Conservation (phyloP, 2,888 invertebrate genomes). For the Miltochrista miniata region DNA sequence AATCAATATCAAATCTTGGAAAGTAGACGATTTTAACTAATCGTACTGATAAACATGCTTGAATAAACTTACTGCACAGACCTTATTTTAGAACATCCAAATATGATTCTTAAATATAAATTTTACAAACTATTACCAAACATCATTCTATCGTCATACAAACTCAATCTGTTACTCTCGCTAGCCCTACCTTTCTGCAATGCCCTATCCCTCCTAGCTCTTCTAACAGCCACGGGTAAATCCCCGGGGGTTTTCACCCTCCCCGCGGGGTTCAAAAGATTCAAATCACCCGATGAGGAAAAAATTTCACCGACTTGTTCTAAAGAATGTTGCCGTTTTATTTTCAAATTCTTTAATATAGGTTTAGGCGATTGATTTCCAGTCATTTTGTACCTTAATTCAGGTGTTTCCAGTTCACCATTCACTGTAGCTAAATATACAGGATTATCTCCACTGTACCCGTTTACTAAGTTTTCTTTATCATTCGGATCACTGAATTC, state of each 20-base stretch:
- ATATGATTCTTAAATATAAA: background rate
- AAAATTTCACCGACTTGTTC: constrained; percentile 91
- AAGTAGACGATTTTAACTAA: background rate
- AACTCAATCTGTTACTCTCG: constrained; percentile 88
- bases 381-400: constrained; percentile 56
- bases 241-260: constrained; percentile 93
- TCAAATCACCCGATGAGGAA: constrained; percentile 85
- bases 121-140: constrained; percentile 79
- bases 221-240: constrained; percentile 89
- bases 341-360: constrained; percentile 56
- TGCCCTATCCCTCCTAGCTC: constrained; percentile 86
- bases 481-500: constrained; percentile 77
- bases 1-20: background rate
- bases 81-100: background rate
- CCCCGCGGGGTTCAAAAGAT: constrained; percentile 89
- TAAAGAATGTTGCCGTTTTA: constrained; percentile 86
- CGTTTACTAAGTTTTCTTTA: constrained; percentile 68
- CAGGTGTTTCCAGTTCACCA: constrained; percentile 62
- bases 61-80: background rate
- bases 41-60: background rate
- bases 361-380: constrained; percentile 58
- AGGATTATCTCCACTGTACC: constrained; percentile 71
- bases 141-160: constrained; percentile 96
- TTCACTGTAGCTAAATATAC: constrained; percentile 73
- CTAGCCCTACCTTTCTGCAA: constrained; percentile 70